phyloP scores from a whole-genome alignment of 2,888 invertebrate genomes.

The Baronia brevicornis region DNA sequence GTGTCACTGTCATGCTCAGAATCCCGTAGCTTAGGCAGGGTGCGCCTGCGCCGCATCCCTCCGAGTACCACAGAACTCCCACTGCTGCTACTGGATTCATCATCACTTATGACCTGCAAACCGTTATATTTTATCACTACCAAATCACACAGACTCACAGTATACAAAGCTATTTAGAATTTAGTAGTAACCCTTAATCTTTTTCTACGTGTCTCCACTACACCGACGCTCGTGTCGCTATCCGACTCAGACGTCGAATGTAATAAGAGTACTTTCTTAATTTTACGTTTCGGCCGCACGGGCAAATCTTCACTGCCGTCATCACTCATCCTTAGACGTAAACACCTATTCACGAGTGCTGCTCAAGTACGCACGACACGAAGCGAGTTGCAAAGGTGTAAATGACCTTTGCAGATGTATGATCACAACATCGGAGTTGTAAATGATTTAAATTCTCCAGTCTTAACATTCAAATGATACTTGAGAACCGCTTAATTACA shows the following conservation, averaged over 20 bases:
- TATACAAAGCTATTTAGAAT: neutral
- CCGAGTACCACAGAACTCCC: constrained; percentile 47
- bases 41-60: constrained; percentile 42
- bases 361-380: constrained; percentile 52
- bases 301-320: constrained; percentile 54
- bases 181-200: constrained; percentile 56
- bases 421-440: constrained; percentile 32
- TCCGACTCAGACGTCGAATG: constrained; percentile 58
- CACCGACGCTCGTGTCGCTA: constrained; percentile 59
- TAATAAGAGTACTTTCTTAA: constrained; percentile 48
- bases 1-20: constrained; percentile 54
- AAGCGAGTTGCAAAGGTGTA: constrained; percentile 60
- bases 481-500: constrained; percentile 31
- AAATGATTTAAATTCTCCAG: constrained; percentile 42
- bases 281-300: constrained; percentile 46
- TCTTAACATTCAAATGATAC: constrained; percentile 30
- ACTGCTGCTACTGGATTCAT: constrained; percentile 57
- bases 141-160: neutral
- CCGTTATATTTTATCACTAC: constrained; percentile 5
- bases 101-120: constrained; percentile 74
- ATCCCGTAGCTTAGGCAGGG: constrained; percentile 47
- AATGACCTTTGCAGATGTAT: constrained; percentile 52
- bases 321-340: constrained; percentile 54
- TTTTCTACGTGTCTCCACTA: constrained; percentile 54
- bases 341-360: constrained; percentile 31